Base-by-base conservation (phyloP, 2,113 vertebrate species). In the Otolemur garnettii region DNA sequence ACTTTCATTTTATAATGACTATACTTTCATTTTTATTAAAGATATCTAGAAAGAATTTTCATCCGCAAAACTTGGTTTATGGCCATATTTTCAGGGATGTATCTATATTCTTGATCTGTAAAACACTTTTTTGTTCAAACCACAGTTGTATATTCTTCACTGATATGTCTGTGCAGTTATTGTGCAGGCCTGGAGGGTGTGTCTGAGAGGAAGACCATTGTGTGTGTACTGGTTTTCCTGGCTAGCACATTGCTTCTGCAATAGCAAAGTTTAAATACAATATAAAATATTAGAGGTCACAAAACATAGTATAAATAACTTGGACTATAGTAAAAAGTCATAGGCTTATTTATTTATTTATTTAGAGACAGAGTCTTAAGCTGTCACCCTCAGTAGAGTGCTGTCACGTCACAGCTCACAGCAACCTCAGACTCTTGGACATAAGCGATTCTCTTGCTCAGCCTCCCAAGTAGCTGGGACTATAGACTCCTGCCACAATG, bases 1-100 rank as follows among this genome's bases (percentile, higher is more conserved):
- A 62, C 33, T 13, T 21, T 14, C 53, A 19, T 77, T 93, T 93
- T 42, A 71, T 17, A 33, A 62, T 78, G 19, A 62, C 53, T 7
- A 26, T 42, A 42, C 83, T 89, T 95, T 82, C 19, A 13, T 59
- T 88, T 72, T n/a, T 81, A 42, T 87, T 86, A 12, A 57, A 79
- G 55, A 50, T 33, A 22, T 50, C 81, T 75, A 94, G 75, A 53
- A 93, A 85, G 30, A 17, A 55, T 50, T 79, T 93, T 80, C 18
- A 72, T 55, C 35, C 59, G 57, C 55, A 81, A 81, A 90, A 66
- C 33, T 60, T 53, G 82, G 19, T 15, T 80, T 33, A 19, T 57
- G 55, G 22, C 57, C 81, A 86, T 15, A 66, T 38, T 38, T 81
- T 53, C 18, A 53, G 60, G 53, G 19, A 19, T 22, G 15, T 35